Conservation (phyloP, 2,797 vertebrate genomes). For the Helicolenus hilgendorfi region DNA sequence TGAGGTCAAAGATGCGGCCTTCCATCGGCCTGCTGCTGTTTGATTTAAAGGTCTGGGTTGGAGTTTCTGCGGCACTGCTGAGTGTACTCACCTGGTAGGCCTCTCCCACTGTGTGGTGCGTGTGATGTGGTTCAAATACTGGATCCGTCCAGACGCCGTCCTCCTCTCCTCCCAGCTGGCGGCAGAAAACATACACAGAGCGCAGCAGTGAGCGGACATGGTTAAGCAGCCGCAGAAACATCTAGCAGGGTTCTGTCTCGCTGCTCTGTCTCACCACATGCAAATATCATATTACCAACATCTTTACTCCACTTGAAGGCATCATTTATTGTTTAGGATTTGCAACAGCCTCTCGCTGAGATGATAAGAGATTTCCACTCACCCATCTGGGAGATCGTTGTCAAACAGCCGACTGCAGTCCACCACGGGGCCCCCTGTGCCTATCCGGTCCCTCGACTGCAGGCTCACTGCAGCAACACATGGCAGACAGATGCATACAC, state of each 20-base stretch:
- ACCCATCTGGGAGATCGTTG: constrained; percentile 99
- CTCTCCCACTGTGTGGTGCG: constrained; percentile 98
- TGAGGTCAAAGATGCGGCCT: constrained; percentile 41
- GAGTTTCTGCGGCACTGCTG: constrained; percentile 45
- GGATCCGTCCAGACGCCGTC: constrained; percentile 97
- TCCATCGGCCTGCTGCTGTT: constrained; percentile 24
- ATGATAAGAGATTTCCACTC: constrained; percentile 71
- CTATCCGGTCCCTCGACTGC: constrained; percentile 97
- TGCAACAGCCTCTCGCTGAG: constrained; percentile 1
- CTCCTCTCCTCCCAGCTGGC: constrained; percentile 98
- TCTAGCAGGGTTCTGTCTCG: constrained; percentile 12
- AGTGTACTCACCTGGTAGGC: constrained; percentile 94
- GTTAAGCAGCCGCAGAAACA: constrained; percentile 40
- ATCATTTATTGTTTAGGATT: constrained; percentile 9
- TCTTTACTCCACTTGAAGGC: not conserved
- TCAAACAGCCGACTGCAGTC: constrained; percentile 98
- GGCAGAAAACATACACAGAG: constrained; percentile 80
- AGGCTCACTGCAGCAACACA: constrained; percentile 94
- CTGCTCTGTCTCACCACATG: constrained; percentile 43
- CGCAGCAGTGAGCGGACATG: constrained; percentile 60
- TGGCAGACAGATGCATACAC: constrained; percentile 75
- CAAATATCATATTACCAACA: constrained; percentile 23
- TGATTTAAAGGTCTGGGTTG: constrained; percentile 50
- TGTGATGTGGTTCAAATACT: constrained; percentile 99
- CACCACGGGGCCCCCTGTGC: constrained; percentile 95